A percentile compares a stretch with the other conserved stretches of the same genome.
Conservation (phyloP, 2,797 vertebrate species). For the Manis crassicaudata region DNA sequence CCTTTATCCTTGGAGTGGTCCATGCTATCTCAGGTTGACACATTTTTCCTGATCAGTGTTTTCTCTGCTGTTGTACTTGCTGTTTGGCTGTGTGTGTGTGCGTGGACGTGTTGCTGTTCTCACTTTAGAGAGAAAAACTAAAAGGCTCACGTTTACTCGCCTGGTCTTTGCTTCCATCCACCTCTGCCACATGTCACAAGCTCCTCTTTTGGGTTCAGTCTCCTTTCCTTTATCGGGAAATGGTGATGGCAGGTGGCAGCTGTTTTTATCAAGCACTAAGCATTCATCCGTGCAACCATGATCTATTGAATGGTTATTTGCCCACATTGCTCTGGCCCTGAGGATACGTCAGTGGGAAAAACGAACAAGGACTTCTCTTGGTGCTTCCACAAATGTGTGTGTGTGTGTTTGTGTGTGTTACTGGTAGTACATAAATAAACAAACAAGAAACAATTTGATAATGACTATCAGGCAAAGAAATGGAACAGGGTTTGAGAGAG, state of each 20-base stretch:
- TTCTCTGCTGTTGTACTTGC: background rate
- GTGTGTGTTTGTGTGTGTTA: background rate
- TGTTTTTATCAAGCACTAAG: background rate
- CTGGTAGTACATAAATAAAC: background rate
- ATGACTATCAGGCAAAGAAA: background rate
- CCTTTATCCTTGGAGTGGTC: constrained; percentile 88
- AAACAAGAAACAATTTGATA: background rate
- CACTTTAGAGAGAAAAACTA: background rate
- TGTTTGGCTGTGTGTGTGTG: background rate
- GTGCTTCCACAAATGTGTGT: background rate
- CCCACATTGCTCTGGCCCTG: background rate
- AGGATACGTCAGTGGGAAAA: background rate
- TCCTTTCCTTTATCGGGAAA: background rate
- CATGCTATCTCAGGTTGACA: constrained; percentile 91
- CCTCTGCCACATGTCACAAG: background rate
- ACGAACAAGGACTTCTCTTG: no score
- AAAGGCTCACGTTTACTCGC: fast-evolving
- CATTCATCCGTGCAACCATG: background rate
- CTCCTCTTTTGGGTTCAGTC: background rate
- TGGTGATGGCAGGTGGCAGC: background rate
- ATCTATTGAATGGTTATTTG: background rate
- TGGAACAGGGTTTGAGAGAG: background rate
- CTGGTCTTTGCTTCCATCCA: background rate
- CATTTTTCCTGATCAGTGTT: constrained; percentile 89
- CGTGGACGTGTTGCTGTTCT: background rate